These are phyloP conservation scores for Archegozetes longisetosus DNA, from an alignment of 1,140 invertebrate species.

Conservation along the genomic window DNA sequence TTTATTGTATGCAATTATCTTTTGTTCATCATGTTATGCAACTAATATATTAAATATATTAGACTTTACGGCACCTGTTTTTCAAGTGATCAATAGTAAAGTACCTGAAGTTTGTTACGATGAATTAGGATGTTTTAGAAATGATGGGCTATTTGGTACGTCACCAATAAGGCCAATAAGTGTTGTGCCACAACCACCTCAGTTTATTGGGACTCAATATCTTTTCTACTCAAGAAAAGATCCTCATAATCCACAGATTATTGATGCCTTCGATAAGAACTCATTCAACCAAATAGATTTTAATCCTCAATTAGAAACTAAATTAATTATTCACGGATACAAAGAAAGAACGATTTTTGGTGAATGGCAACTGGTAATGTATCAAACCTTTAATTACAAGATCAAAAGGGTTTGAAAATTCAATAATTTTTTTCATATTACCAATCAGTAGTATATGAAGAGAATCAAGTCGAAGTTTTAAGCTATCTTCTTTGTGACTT, in stretches of 20 bases:
- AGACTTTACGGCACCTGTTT: not conserved
- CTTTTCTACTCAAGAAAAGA: constrained; percentile 23
- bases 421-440: too few relatives aligned
- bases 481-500: too few relatives aligned
- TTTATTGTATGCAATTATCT: too few relatives aligned
- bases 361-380: not conserved
- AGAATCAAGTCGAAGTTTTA: too few relatives aligned
- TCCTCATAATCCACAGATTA: constrained; percentile 13
- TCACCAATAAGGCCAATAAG: constrained; percentile 22
- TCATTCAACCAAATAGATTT: constrained; percentile 3
- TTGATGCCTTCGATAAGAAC: constrained; percentile 14
- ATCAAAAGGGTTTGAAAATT: not conserved
- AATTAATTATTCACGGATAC: constrained; percentile 27
- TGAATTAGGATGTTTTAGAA: constrained; percentile 28
- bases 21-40: not conserved
- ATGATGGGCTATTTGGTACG: constrained; percentile 1
- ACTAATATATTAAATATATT: not conserved
- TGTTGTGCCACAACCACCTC: constrained; percentile 24
- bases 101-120: constrained; percentile 24
- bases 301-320: not conserved
- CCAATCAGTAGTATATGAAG: too few relatives aligned
- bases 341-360: not conserved
- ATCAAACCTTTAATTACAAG: constrained; percentile 23
- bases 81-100: not conserved
- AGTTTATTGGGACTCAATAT: constrained; percentile 24